Evolutionary conservation across 2,113 vertebrate genomes (phyloP).

Genomic region (Psettodes erumei): DNA sequence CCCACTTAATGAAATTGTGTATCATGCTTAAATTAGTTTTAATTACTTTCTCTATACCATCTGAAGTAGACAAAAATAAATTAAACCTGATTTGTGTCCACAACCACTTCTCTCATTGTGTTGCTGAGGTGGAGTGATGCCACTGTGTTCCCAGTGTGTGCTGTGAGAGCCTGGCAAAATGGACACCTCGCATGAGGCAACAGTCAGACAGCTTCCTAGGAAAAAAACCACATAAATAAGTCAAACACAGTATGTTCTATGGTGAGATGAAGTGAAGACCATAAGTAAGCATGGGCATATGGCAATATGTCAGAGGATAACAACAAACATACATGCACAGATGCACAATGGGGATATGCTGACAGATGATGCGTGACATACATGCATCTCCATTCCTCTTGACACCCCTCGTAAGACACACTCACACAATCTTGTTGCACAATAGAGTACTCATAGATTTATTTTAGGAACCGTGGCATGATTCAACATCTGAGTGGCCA

Average conservation of each 20-base stretch:
- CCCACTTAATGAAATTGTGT: constrained; percentile 39
- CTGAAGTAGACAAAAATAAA: constrained; percentile 11
- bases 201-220: constrained; percentile 19
- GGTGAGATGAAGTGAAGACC: constrained; percentile 18
- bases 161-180: constrained; percentile 17
- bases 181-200: constrained; percentile 1
- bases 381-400: constrained; percentile 24
- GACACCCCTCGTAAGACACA: constrained; percentile 18
- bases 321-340: constrained; percentile 38
- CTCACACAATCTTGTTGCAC: constrained; percentile 23
- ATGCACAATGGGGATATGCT: constrained; percentile 28
- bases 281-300: constrained; percentile 31
- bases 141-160: not conserved
- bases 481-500: constrained; percentile 68
- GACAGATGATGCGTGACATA: constrained; percentile 40
- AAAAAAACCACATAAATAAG: constrained; percentile 61
- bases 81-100: constrained; percentile 3
- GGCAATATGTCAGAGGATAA: constrained; percentile 37
- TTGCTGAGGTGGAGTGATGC: not conserved
- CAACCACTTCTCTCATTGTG: not conserved
- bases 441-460: constrained; percentile 47
- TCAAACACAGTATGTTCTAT: constrained; percentile 36
- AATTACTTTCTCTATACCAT: constrained; percentile 35
- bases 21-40: constrained; percentile 36
- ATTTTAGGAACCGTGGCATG: constrained; percentile 65